Percentiles rank a stretch among this genome's conserved stretches.
These are phyloP conservation scores for Cirrhinus molitorella DNA, from an alignment of 2,797 vertebrate genomes.

Conservation along the genomic window DNA sequence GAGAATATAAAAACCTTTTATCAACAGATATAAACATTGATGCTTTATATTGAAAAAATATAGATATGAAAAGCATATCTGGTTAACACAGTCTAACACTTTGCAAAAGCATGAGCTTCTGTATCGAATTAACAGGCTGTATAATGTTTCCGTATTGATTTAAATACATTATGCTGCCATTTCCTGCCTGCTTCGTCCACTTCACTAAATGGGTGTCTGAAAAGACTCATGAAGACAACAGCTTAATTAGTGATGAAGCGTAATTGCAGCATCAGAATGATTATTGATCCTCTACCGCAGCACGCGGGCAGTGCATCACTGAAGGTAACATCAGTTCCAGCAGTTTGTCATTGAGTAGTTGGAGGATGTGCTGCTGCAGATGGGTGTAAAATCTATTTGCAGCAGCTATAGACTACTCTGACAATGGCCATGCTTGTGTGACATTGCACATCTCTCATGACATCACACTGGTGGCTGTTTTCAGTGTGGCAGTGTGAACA, in stretches of 20 bases:
- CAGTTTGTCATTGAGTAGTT: slow-evolving; percentile 7
- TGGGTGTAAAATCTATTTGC: slow-evolving; percentile 25
- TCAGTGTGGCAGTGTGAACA: neutral
- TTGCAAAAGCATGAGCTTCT: neutral
- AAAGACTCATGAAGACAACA: slow-evolving; percentile 64
- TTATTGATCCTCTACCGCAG: slow-evolving; percentile 41
- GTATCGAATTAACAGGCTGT: neutral
- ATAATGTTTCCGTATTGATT: slow-evolving; percentile 30
- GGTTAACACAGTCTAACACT: neutral
- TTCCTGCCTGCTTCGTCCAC: slow-evolving; percentile 51
- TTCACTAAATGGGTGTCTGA: slow-evolving; percentile 65
- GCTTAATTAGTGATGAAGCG: slow-evolving; percentile 66
- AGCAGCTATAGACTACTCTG: neutral
- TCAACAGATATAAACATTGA: neutral
- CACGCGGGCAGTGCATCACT: neutral
- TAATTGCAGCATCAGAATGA: slow-evolving; percentile 62
- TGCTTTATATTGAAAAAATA: neutral
- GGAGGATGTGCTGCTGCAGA: neutral
- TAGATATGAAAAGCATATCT: neutral
- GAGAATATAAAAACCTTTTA: neutral
- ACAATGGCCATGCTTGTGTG: neutral
- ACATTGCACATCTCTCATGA: slow-evolving; percentile 21
- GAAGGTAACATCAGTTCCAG: neutral
- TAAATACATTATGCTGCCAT: neutral
- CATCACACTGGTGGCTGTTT: neutral